Base-by-base conservation (phyloP, 2,113 vertebrate genomes). In the Stegastes partitus region DNA sequence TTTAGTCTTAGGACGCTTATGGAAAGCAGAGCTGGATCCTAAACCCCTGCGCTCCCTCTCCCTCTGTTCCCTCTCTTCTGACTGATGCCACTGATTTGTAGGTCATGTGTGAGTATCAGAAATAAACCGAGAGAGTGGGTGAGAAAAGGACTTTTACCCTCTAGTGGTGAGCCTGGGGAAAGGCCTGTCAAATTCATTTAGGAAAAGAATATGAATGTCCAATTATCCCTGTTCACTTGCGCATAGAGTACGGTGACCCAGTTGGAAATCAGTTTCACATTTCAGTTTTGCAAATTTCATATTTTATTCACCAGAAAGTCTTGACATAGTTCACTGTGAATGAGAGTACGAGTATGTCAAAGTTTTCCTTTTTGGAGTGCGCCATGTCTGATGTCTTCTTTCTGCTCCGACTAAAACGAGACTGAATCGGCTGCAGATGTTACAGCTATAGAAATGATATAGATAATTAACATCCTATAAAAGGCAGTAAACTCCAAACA, bases 91-190 rank as follows among this genome's bases (percentile, higher is more conserved):
- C 70, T 75, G 77, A 74, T 87, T 90, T 87, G 77, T 90, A 85
- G 85, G 88, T 90, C 80, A 87, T 86, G 83, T 76, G 75, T 79
- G 80, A 85, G 81, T 15, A 68, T 84, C 70, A 77, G 78, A 68
- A 83, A 83, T 66, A 81, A 83, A 74, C 56, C 15, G 39, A 51
- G 57, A 63, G 66, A 61, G 50, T 31, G 55, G 59, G 57, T 47
- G 77, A 78, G 78, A 44, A 53, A 70, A 59, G 54, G 78, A 80
- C 51, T 68, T 86, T 89, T 87, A 81, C 89, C 93, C 92, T 91
- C 92, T 93, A 90, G 92, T 93, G 91, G 90, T 55, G 79, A 83
- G 69, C 74, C 75, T 26, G 51, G 67, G 68, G 79, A 89, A 89
- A 65, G 5, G 49, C 56, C 69, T 87, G 80, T 87, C 80, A 83